A percentile compares a stretch with the other conserved stretches of the same genome.
Conservation (phyloP, 2,797 vertebrate genomes). For the Brachyrhaphis roseni region DNA sequence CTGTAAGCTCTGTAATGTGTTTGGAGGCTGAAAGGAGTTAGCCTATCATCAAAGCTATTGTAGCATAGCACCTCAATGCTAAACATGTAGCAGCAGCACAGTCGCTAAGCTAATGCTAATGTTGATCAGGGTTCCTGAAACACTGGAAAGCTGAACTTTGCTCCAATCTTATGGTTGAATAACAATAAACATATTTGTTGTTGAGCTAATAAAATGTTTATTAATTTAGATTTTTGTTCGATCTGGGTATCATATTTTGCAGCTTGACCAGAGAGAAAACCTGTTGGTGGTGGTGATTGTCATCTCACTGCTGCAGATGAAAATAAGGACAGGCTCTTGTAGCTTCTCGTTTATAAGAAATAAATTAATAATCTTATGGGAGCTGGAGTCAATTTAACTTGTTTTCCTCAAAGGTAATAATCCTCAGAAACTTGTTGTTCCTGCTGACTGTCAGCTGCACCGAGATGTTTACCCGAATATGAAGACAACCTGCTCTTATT, state of each 20-base stretch:
- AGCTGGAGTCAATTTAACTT: slow-evolving; percentile 1
- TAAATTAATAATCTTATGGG: not conserved
- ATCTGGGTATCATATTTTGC: too few relatives aligned
- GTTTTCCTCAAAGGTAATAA: slow-evolving; percentile 1
- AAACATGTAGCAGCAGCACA: not conserved
- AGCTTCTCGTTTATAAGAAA: not conserved
- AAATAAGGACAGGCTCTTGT: not conserved
- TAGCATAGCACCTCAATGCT: not conserved
- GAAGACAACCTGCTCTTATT: slow-evolving; percentile 9
- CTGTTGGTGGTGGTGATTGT: too few relatives aligned
- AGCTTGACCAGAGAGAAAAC: too few relatives aligned
- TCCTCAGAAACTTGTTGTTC: not conserved
- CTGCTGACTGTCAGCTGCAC: not conserved
- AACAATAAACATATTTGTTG: not conserved
- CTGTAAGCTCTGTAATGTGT: too few relatives aligned
- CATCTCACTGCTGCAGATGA: not conserved
- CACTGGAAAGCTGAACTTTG: not conserved
- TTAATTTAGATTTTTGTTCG: too few relatives aligned
- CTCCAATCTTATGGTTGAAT: not conserved
- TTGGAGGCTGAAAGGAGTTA: too few relatives aligned
- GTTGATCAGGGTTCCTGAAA: not conserved
- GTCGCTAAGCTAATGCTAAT: not conserved
- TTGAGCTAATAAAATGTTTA: not conserved
- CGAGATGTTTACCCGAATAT: slow-evolving; percentile 8
- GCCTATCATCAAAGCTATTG: too few relatives aligned